These are phyloP conservation scores for Agrotis puta DNA, from an alignment of 2,888 invertebrate genomes.

Conservation along the genomic window DNA sequence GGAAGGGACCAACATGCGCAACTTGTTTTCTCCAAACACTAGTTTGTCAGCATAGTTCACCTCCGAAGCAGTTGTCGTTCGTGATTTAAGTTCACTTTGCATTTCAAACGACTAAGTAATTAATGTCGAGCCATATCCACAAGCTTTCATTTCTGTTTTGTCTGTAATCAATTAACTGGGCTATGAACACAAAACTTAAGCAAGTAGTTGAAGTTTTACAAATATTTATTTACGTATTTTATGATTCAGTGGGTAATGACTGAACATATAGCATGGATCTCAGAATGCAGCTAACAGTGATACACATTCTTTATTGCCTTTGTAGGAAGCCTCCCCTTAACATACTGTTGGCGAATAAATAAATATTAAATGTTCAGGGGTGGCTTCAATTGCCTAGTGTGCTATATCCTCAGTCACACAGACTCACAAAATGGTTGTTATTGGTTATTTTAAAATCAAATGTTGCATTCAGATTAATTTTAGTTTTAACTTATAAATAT, in stretches of 20 bases:
- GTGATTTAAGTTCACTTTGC: conserved; percentile 77
- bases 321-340: conserved; percentile 70
- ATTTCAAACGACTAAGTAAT: conserved; percentile 78
- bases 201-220: conserved; percentile 80
- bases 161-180: conserved; percentile 82
- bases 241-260: conserved; percentile 87
- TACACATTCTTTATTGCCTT: conserved; percentile 77
- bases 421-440: conserved; percentile 89
- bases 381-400: conserved; percentile 79
- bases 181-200: conserved; percentile 85
- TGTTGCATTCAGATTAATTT: conserved; percentile 90
- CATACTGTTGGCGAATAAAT: conserved; percentile 65
- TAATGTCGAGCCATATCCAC: conserved; percentile 77
- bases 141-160: conserved; percentile 75
- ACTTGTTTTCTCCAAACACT: conserved; percentile 73
- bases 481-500: conserved; percentile 84
- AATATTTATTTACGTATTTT: conserved; percentile 84
- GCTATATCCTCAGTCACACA: conserved; percentile 87
- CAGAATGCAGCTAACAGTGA: conserved; percentile 88
- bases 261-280: conserved; percentile 90
- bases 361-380: conserved; percentile 66
- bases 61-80: conserved; percentile 67
- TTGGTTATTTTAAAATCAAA: conserved; percentile 85
- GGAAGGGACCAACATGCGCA: conserved; percentile 89
- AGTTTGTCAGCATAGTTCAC: conserved; percentile 73